phyloP scores from a whole-genome alignment of 2,113 vertebrate species.

The Leptodactylus fuscus region DNA sequence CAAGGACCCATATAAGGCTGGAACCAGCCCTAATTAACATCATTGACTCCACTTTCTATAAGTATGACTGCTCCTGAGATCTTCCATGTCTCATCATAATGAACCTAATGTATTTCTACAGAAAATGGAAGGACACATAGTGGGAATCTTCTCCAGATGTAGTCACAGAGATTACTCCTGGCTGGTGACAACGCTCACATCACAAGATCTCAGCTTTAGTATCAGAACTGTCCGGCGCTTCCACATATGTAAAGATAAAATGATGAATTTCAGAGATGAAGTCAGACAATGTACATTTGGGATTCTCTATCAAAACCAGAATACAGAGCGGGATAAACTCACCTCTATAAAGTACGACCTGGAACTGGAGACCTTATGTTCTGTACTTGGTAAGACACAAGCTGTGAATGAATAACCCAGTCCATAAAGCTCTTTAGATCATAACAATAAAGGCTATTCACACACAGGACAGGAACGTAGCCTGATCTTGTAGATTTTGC shows the following conservation, averaged over 20 bases:
- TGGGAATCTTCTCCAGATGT: constrained; percentile 11
- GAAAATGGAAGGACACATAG: background rate
- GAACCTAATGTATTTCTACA: no score
- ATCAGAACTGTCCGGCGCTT: background rate
- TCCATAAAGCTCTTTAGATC: no score
- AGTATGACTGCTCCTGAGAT: no score
- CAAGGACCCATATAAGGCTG: no score
- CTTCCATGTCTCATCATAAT: no score
- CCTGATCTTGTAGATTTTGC: no score
- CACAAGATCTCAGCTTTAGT: background rate
- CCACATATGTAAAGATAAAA: background rate
- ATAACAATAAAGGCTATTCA: no score
- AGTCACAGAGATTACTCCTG: background rate
- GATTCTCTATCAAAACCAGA: background rate
- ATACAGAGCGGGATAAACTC: background rate
- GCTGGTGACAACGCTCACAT: background rate
- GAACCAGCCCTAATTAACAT: no score
- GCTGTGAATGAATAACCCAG: no score
- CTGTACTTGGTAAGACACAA: no score
- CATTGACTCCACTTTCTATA: no score
- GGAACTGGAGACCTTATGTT: background rate
- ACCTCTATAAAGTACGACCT: background rate
- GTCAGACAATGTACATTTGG: background rate
- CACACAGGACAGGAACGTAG: no score
- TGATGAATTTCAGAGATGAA: background rate